phyloP scores from a whole-genome alignment of 2,113 vertebrate genomes.

The Neofelis nebulosa region DNA sequence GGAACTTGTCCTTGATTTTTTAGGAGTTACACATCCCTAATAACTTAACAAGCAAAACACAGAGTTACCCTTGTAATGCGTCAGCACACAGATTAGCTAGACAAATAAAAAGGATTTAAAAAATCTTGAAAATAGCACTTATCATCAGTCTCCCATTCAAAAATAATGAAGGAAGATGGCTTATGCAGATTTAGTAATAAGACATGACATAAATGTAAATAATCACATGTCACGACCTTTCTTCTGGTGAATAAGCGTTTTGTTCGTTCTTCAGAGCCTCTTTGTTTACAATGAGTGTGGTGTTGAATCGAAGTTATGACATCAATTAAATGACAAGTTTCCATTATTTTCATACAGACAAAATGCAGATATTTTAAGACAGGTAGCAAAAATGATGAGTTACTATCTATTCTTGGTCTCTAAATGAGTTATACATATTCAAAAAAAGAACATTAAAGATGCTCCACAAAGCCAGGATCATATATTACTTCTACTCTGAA shows the following conservation, averaged over 20 bases:
- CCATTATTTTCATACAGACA: constrained; percentile 69
- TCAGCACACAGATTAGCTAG: constrained; percentile 67
- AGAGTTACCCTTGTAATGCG: constrained; percentile 62
- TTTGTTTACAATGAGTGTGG: constrained; percentile 72
- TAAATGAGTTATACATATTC: constrained; percentile 75
- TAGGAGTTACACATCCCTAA: constrained; percentile 67
- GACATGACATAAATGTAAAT: constrained; percentile 74
- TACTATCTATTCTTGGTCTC: constrained; percentile 50
- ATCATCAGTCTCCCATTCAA: constrained; percentile 79
- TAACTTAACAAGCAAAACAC: constrained; percentile 73
- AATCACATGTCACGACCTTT: constrained; percentile 73
- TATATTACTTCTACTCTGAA: constrained; percentile 75
- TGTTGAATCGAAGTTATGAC: constrained; percentile 72
- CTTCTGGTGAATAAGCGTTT: constrained; percentile 68
- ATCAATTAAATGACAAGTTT: constrained; percentile 77
- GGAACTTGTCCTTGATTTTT: constrained; percentile 75
- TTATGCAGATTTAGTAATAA: constrained; percentile 77
- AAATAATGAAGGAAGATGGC: constrained; percentile 76
- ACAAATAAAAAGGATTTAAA: constrained; percentile 70
- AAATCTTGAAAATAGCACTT: constrained; percentile 75
- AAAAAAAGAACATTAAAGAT: constrained; percentile 66
- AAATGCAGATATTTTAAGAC: constrained; percentile 75
- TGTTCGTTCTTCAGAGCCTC: constrained; percentile 71
- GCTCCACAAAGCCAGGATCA: constrained; percentile 41
- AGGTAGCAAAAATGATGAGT: constrained; percentile 75